These are phyloP conservation scores for Bovichtus diacanthus DNA, from an alignment of 2,797 vertebrate species.

Conservation along the genomic window DNA sequence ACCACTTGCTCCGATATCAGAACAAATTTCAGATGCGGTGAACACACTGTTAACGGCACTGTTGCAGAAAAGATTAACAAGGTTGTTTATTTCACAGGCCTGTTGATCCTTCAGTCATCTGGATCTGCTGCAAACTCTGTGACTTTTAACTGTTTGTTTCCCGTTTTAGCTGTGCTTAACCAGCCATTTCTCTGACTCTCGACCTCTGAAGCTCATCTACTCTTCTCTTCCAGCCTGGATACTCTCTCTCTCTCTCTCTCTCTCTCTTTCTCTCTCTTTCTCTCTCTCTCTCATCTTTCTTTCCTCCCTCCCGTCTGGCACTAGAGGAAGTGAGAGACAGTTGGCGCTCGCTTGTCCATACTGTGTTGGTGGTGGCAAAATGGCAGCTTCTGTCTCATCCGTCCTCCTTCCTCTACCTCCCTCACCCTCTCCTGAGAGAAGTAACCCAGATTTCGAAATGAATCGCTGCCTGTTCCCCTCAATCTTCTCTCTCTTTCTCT, in stretches of 20 bases:
- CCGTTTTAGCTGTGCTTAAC: slow-evolving; percentile 26
- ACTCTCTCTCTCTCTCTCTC: slow-evolving; percentile 2
- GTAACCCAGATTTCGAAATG: slow-evolving; percentile 90
- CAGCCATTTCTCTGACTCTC: slow-evolving; percentile 11
- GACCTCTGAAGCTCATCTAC: slow-evolving; percentile 19
- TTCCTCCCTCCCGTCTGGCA: slow-evolving; percentile 52
- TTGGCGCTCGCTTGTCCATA: slow-evolving; percentile 58
- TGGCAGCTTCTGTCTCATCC: slow-evolving; percentile 76
- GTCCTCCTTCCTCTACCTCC: slow-evolving; percentile 77
- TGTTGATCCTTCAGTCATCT: slow-evolving; percentile 50
- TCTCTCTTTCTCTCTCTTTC: slow-evolving; percentile 11
- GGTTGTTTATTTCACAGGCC: slow-evolving; percentile 56
- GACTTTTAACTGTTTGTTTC: slow-evolving; percentile 24
- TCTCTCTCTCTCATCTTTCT: not conserved
- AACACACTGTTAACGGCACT: slow-evolving; percentile 29
- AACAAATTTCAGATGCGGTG: slow-evolving; percentile 34
- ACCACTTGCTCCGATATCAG: slow-evolving; percentile 58
- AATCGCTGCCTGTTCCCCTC: slow-evolving; percentile 82
- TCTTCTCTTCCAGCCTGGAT: slow-evolving; percentile 44
- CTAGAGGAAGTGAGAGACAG: slow-evolving; percentile 63
- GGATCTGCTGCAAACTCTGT: slow-evolving; percentile 28
- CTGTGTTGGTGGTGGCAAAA: slow-evolving; percentile 75
- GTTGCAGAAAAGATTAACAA: slow-evolving; percentile 48
- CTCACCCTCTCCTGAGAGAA: slow-evolving; percentile 85
- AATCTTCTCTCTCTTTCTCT: slow-evolving; percentile 63